Percentiles rank a stretch among this genome's conserved stretches.
phyloP scores from a whole-genome alignment of 2,797 vertebrate genomes.

The Lagorchestes hirsutus region DNA sequence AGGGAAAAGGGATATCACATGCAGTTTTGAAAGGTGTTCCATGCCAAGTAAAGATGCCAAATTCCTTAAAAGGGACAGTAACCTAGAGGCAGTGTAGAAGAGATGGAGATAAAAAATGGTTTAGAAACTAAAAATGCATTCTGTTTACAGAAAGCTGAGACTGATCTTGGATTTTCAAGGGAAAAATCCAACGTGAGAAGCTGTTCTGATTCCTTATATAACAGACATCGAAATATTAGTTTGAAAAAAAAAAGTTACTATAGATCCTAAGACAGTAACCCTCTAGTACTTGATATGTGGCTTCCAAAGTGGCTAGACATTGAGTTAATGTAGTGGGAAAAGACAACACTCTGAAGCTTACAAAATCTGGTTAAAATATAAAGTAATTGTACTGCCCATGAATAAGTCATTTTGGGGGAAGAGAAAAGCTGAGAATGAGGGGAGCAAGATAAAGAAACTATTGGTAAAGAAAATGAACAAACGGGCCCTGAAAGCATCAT shows the following conservation, averaged over 20 bases:
- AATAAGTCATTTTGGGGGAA: not conserved
- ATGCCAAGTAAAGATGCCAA: not conserved
- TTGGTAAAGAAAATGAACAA: not conserved
- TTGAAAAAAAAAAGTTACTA: not conserved
- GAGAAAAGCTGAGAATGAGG: not conserved
- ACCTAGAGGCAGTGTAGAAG: not conserved
- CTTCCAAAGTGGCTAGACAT: slow-evolving; percentile 19
- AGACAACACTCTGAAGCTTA: not conserved
- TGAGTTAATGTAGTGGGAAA: not conserved
- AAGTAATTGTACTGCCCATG: not conserved
- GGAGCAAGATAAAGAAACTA: slow-evolving; percentile 1
- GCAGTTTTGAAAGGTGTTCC: not conserved
- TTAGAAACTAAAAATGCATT: not conserved
- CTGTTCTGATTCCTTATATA: not conserved
- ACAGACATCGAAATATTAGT: not conserved
- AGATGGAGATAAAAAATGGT: not conserved
- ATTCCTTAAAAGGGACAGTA: slow-evolving; percentile 20
- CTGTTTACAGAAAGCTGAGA: not conserved
- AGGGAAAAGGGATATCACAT: not conserved
- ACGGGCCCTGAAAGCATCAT: not conserved
- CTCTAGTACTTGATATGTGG: slow-evolving; percentile 6
- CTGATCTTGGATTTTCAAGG: not conserved
- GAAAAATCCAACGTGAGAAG: not conserved
- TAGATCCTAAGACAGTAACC: not conserved
- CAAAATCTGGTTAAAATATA: not conserved